Evolutionary conservation across 2,797 vertebrate genomes (phyloP).

Genomic region (Spatula clypeata): DNA sequence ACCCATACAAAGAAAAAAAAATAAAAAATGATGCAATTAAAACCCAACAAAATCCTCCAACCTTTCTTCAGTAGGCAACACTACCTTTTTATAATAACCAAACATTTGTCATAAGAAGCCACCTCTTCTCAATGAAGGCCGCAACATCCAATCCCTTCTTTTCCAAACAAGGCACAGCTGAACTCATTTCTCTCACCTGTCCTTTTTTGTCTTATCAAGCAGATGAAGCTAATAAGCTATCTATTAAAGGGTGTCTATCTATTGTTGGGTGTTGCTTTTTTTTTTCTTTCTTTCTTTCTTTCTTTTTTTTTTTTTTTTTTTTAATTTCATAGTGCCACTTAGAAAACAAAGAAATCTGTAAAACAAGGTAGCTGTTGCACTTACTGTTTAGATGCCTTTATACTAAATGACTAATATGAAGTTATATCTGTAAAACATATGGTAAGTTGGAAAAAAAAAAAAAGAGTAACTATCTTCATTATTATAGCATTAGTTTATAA

Average conservation of each 20-base stretch:
- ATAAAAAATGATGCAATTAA: background rate
- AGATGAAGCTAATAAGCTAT: background rate
- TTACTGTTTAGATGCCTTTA: accelerated
- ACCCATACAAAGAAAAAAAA: no score
- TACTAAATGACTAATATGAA: accelerated
- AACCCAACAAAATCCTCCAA: background rate
- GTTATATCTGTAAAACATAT: accelerated
- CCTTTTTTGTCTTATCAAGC: background rate
- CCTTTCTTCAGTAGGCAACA: accelerated
- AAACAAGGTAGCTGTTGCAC: accelerated
- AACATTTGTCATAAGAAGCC: accelerated
- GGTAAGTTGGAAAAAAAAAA: background rate
- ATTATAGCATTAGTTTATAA: accelerated
- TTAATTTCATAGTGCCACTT: accelerated
- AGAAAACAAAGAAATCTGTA: background rate
- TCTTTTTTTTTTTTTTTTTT: no score
- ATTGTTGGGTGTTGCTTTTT: accelerated
- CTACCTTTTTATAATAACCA: accelerated
- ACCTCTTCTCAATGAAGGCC: accelerated
- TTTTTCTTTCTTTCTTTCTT: background rate
- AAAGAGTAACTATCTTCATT: background rate
- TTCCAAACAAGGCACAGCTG: background rate
- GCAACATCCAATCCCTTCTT: background rate
- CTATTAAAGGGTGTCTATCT: background rate
- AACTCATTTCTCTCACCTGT: background rate